Evolutionary conservation across 2,797 vertebrate species (phyloP).

Genomic region (Eulemur albifrons): DNA sequence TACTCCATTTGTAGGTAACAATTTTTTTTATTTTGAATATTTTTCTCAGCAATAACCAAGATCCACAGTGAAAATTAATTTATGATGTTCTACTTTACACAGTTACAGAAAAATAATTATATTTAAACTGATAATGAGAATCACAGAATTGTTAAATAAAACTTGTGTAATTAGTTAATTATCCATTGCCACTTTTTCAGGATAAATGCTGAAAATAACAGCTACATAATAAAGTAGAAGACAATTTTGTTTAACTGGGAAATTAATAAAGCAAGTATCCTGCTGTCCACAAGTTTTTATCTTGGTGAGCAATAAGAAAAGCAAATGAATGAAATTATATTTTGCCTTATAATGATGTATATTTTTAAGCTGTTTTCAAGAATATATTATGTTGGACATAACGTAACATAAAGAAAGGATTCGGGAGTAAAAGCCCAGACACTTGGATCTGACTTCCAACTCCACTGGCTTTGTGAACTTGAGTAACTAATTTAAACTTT

Average conservation of each 20-base stretch:
- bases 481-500: slow-evolving; percentile 52
- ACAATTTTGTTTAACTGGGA: slow-evolving; percentile 38
- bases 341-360: not conserved
- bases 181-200: slow-evolving; percentile 4
- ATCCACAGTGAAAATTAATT: slow-evolving; percentile 18
- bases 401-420: not conserved
- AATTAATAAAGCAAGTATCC: slow-evolving; percentile 42
- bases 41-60: not conserved
- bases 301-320: not conserved
- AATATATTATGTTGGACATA: not conserved
- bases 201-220: slow-evolving; percentile 47
- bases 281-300: not conserved
- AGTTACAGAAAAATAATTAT: slow-evolving; percentile 29
- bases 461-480: not conserved
- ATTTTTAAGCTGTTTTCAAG: not conserved
- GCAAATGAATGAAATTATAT: not conserved
- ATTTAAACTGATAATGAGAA: slow-evolving; percentile 24
- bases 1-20: not conserved
- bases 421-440: not conserved
- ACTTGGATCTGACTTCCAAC: not conserved
- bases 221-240: not conserved
- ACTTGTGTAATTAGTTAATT: slow-evolving; percentile 42
- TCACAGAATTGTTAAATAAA: slow-evolving; percentile 43
- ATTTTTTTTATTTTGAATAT: slow-evolving; percentile 4
- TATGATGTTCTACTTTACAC: not conserved